These are phyloP conservation scores for Hippocampus mohnikei DNA, from an alignment of 2,113 vertebrate genomes.

Conservation along the genomic window DNA sequence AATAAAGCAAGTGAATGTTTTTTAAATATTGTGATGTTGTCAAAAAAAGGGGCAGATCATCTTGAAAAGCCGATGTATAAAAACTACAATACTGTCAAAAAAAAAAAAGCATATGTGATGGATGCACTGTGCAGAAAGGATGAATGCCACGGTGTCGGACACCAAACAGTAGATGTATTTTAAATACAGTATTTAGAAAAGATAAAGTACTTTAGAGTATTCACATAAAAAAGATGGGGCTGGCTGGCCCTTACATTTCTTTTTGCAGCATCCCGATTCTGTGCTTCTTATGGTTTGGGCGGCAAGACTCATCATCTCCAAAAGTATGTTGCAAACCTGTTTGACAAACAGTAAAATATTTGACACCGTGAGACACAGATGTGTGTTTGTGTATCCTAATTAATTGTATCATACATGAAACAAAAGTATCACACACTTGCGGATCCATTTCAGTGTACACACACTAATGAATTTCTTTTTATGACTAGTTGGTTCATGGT, in stretches of 20 bases:
- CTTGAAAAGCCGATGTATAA: not conserved
- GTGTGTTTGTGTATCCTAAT: not conserved
- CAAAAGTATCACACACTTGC: not conserved
- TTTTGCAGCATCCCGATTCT: not conserved
- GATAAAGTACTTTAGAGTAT: not conserved
- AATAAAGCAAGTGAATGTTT: not conserved
- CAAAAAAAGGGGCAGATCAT: not conserved
- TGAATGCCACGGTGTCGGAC: not conserved
- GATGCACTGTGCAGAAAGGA: not conserved
- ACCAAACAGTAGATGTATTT: not conserved
- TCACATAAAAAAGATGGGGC: not conserved
- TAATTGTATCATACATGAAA: not conserved
- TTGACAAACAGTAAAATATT: not conserved
- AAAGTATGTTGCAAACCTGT: constrained; percentile 20
- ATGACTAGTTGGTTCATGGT: not conserved
- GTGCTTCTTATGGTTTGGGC: constrained; percentile 5
- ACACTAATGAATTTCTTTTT: not conserved
- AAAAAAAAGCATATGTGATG: not conserved
- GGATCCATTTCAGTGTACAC: not conserved
- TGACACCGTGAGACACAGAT: not conserved
- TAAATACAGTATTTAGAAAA: not conserved
- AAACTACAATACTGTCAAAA: not conserved
- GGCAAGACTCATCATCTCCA: constrained; percentile 7
- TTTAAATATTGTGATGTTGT: not conserved
- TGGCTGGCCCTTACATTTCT: constrained; percentile 12